Evolutionary conservation across 2,888 invertebrate genomes (phyloP).

Genomic region (Smittia sp.): DNA sequence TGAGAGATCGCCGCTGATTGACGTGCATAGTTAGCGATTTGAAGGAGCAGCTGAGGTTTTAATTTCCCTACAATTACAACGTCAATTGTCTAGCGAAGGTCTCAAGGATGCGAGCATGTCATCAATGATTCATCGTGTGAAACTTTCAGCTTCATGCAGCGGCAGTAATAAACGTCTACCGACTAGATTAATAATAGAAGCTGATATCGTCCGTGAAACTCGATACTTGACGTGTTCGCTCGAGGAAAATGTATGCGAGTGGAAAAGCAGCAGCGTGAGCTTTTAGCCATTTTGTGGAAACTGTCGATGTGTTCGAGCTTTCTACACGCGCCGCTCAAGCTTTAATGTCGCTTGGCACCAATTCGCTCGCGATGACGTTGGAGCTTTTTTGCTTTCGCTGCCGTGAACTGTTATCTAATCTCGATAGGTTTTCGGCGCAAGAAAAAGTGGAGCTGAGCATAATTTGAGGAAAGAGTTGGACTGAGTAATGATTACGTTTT

Average conservation of each 20-base stretch:
- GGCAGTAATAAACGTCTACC: neutral
- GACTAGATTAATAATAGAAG: conserved; percentile 39
- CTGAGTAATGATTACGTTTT: too few species aligned
- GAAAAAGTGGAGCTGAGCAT: too few species aligned
- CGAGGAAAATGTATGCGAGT: neutral
- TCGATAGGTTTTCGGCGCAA: neutral
- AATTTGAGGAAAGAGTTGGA: too few species aligned
- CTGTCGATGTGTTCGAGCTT: neutral
- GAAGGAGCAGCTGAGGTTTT: neutral
- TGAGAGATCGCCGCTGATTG: neutral
- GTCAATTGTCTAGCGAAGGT: neutral
- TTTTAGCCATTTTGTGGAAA: conserved; percentile 25
- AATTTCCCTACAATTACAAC: too few species aligned
- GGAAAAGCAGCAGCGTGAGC: neutral
- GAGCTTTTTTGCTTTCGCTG: conserved; percentile 6
- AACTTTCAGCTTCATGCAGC: neutral
- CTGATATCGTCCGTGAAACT: conserved; percentile 17
- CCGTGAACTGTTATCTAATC: conserved; percentile 23
- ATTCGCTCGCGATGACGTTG: neutral
- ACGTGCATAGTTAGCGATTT: neutral
- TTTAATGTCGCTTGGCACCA: neutral
- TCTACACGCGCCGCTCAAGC: conserved; percentile 1
- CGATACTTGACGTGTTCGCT: neutral
- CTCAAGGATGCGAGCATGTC: neutral
- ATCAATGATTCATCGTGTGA: neutral